Base-by-base conservation (phyloP, 1,140 invertebrate species). In the Orchesella cincta region DNA sequence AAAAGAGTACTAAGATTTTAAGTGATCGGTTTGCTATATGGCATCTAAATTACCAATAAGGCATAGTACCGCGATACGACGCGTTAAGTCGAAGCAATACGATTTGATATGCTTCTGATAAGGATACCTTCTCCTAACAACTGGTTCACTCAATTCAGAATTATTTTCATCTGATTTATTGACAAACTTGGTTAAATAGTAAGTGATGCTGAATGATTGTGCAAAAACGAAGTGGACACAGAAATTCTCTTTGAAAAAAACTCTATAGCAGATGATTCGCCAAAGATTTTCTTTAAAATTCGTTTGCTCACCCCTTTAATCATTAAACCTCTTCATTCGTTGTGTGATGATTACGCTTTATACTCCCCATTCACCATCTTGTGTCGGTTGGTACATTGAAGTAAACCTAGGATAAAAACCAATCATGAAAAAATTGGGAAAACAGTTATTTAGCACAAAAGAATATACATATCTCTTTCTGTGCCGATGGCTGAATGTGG, bases 261-360 rank as follows among this genome's bases (percentile, higher is more conserved):
- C 23, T 57, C 23, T 57, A 57, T 57, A 57, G 52, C 52, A 57
- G 23, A 57, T 57, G 52, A 57, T 57, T 57, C 52, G 23, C 52
- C 52, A 57, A n/a, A 57, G 14, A 14, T 57, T n/a, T 57, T 57
- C 23, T 57, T 3, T 14, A 57, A 26, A 18, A 18, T n/a, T n/a
- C 23, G 14, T 57, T 57, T 57, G 39, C 39, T 46, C 39, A 8
- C 39, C 18, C 39, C 18, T 46, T 46, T 8, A 46, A 18, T 46
- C 23, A 57, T 57, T 57, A n/a, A 18, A 57, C 23, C 12, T 23
- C 5, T 18, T 12, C 52, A 3, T 57, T 57, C 52, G 23, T n/a
- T 46, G 20, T 46, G 8, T 46, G 20, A 57, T 57, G 23, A 57
- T n/a, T n/a, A 3, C 23, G 23, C 23, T n/a, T 57, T 12, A 57